A percentile compares a stretch with the other conserved stretches of the same genome.
Evolutionary conservation across 2,797 vertebrate genomes (phyloP).

Genomic region (Sphenopsis melanotis): DNA sequence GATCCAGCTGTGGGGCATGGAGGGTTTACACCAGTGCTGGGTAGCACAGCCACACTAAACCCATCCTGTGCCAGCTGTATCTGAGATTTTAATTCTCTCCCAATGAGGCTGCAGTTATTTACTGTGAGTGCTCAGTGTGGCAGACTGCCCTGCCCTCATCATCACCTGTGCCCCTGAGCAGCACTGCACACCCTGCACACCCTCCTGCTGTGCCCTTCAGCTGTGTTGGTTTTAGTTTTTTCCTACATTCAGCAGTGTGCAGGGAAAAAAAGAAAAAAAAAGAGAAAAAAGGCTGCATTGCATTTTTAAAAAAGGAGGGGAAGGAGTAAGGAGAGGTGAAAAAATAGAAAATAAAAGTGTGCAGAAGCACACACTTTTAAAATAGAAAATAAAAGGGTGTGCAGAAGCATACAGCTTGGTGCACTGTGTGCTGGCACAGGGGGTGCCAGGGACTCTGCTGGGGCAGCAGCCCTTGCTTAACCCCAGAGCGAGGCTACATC

Average conservation of each 20-base stretch:
- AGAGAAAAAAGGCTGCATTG: neutral
- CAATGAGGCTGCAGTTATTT: neutral
- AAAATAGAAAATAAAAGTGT: neutral
- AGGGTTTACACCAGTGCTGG: neutral
- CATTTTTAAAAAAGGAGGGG: neutral
- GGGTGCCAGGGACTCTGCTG: neutral
- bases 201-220: neutral
- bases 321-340: neutral
- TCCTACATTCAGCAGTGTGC: neutral
- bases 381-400: neutral
- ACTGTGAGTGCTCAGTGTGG: neutral
- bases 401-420: neutral
- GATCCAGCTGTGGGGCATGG: rapidly evolving
- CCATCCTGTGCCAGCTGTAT: neutral
- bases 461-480: neutral
- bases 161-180: neutral
- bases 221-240: too few species aligned
- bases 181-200: neutral
- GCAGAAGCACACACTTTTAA: neutral
- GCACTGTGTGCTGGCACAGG: rapidly evolving
- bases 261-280: rapidly evolving
- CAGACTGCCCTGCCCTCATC: neutral
- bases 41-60: neutral
- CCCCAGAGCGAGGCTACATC: rapidly evolving
- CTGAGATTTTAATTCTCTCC: neutral